Evolutionary conservation across 2,797 vertebrate genomes (phyloP).

Genomic region (Danio albolineatus): DNA sequence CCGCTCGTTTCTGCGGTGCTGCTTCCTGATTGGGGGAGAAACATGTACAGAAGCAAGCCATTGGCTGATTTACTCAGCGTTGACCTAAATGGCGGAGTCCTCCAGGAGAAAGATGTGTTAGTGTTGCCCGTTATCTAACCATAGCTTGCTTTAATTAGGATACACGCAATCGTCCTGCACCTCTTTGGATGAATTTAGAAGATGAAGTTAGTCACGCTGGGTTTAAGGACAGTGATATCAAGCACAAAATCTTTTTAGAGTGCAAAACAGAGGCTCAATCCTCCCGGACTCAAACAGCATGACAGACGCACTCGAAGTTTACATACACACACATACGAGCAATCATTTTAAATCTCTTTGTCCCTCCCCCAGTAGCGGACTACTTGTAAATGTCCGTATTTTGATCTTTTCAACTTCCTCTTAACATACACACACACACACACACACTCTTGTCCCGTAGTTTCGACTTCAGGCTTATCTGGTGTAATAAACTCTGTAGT

Average conservation of each 20-base stretch:
- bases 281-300: constrained; percentile 50
- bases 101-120: constrained; percentile 30
- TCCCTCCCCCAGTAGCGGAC: constrained; percentile 61
- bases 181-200: constrained; percentile 53
- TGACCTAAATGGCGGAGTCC: constrained; percentile 32
- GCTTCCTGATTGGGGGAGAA: constrained; percentile 5
- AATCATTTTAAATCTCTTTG: constrained; percentile 65
- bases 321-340: constrained; percentile 45
- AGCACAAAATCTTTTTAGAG: constrained; percentile 56
- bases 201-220: constrained; percentile 53
- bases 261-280: constrained; percentile 60
- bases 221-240: constrained; percentile 55
- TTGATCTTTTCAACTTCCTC: constrained; percentile 2
- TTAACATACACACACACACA: constrained; percentile 38
- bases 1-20: not conserved
- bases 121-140: constrained; percentile 18
- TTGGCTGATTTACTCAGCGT: constrained; percentile 28
- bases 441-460: constrained; percentile 52
- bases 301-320: constrained; percentile 36
- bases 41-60: constrained; percentile 10
- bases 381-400: not conserved
- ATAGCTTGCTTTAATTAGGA: constrained; percentile 4
- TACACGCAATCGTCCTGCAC: constrained; percentile 28
- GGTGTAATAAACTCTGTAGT: constrained; percentile 99
- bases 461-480: constrained; percentile 89